These are phyloP conservation scores for Caiman crocodilus DNA, from an alignment of 2,797 vertebrate genomes.

Conservation along the genomic window DNA sequence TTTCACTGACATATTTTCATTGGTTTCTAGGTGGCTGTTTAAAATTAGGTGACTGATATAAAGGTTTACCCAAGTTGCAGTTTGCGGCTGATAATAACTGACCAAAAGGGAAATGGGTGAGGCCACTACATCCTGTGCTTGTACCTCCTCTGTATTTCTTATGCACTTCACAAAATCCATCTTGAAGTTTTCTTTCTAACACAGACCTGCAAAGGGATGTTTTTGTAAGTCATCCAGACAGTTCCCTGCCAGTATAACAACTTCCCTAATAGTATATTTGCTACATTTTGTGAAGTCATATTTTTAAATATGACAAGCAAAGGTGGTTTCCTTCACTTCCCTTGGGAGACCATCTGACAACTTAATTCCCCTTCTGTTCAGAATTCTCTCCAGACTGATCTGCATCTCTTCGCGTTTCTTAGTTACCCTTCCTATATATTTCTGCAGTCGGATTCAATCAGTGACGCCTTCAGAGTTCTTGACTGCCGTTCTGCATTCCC, in stretches of 20 bases:
- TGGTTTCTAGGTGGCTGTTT: constrained; percentile 56
- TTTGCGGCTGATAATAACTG: constrained; percentile 6
- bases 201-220: rapidly evolving
- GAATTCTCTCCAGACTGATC: not conserved
- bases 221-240: not conserved
- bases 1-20: constrained; percentile 61
- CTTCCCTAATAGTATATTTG: not conserved
- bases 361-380: not conserved
- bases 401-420: not conserved
- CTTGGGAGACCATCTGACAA: no score
- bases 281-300: not conserved
- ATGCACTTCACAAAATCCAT: not conserved
- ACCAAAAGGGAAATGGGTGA: constrained; percentile 69
- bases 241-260: not conserved
- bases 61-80: not conserved
- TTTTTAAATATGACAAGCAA: not conserved
- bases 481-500: not conserved
- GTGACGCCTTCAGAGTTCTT: not conserved
- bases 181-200: not conserved
- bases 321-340: not conserved
- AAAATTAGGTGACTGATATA: constrained; percentile 41
- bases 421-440: not conserved
- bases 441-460: no score
- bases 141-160: not conserved
- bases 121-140: constrained; percentile 66